Conservation (phyloP, 2,888 invertebrate genomes). For the Graphium colonna region DNA sequence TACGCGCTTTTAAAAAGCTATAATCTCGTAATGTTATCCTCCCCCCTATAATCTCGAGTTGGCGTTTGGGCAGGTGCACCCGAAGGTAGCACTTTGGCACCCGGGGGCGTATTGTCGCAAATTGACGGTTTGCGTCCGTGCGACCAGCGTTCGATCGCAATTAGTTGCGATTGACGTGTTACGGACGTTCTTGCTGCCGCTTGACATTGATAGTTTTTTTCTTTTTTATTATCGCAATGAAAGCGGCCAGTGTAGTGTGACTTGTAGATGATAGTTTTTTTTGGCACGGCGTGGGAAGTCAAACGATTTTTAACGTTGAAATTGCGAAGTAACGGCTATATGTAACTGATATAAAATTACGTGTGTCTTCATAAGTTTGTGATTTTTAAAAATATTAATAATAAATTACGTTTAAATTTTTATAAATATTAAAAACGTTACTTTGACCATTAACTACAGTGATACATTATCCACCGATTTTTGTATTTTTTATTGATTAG, state of each 20-base stretch:
- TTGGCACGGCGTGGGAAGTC: background rate
- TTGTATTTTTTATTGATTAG: too few species aligned
- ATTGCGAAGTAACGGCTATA: too few species aligned
- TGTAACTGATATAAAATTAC: too few species aligned
- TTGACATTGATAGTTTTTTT: conserved; percentile 2
- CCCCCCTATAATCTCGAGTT: conserved; percentile 26
- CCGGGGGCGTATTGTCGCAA: conserved; percentile 38
- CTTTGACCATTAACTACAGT: too few species aligned
- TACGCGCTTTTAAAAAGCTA: conserved; percentile 6
- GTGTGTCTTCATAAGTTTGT: too few species aligned
- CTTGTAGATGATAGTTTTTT: background rate
- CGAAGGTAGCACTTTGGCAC: conserved; percentile 10
- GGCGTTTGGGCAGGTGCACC: conserved; percentile 42
- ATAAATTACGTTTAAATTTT: too few species aligned
- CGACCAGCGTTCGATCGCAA: conserved; percentile 35
- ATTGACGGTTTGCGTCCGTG: conserved; percentile 44
- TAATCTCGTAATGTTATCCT: conserved; percentile 16
- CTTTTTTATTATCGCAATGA: background rate
- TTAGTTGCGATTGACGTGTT: too few species aligned
- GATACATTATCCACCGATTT: too few species aligned
- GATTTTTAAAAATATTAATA: too few species aligned
- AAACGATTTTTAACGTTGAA: too few species aligned
- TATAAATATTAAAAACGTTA: too few species aligned
- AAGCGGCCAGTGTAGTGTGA: background rate
- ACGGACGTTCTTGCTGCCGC: conserved; percentile 12